phyloP scores from a whole-genome alignment of 2,888 invertebrate genomes.

The Noctua comes region DNA sequence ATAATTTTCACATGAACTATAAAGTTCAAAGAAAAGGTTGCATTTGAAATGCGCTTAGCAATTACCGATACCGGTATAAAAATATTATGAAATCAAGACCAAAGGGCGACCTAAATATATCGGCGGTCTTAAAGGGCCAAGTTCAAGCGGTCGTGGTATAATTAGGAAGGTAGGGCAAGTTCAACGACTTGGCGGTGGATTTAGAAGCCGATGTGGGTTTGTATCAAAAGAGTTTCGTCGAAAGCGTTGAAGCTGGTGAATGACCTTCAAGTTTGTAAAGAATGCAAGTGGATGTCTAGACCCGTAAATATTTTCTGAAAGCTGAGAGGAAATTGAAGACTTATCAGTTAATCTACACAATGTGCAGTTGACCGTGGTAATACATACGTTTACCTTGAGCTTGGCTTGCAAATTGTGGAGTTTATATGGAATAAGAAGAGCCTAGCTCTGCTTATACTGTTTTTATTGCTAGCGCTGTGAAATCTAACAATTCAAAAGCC shows the following conservation, averaged over 20 bases:
- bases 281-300: background rate
- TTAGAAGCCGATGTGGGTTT: background rate
- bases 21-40: constrained; percentile 53
- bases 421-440: background rate
- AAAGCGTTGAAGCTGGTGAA: background rate
- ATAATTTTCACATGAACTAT: constrained; percentile 32
- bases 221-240: background rate
- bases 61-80: constrained; percentile 16
- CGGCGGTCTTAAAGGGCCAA: constrained; percentile 54
- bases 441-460: background rate
- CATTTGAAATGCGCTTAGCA: constrained; percentile 16
- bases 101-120: constrained; percentile 54
- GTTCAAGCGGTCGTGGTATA: constrained; percentile 51
- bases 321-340: background rate
- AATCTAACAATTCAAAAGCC: background rate
- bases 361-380: background rate
- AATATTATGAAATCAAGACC: constrained; percentile 17
- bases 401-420: no score
- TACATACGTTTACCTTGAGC: background rate
- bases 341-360: background rate
- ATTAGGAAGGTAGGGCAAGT: constrained; percentile 45
- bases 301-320: background rate
- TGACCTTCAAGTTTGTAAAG: background rate
- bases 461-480: background rate
- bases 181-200: constrained; percentile 37